Percentiles rank a stretch among this genome's conserved stretches.
Conservation (phyloP, 2,888 invertebrate species). For the Hypomecis atomaria region DNA sequence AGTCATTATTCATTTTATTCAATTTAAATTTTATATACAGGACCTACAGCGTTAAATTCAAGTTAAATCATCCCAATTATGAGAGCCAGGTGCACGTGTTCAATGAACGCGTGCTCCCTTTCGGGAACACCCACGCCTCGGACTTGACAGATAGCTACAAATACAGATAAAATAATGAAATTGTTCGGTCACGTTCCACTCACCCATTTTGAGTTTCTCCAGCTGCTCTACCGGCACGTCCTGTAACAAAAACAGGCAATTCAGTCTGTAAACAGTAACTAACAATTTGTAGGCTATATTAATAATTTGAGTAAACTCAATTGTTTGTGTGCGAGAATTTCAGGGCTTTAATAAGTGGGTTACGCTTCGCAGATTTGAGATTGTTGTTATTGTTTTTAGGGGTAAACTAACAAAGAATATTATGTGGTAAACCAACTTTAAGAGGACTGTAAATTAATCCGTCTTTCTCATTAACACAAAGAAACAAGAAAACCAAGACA, state of each 20-base stretch:
- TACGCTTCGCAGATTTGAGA: no score
- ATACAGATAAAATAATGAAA: constrained; percentile 1
- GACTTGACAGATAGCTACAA: background rate
- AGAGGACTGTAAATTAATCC: no score
- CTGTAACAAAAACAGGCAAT: constrained; percentile 59
- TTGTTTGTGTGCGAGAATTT: no score
- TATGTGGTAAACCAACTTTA: no score
- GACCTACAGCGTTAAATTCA: background rate
- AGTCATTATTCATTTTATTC: background rate
- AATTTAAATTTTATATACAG: background rate
- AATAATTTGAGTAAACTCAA: background rate
- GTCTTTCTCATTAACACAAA: no score
- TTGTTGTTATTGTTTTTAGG: no score
- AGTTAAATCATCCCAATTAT: background rate
- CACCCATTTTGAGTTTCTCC: constrained; percentile 75
- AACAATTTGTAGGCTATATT: background rate
- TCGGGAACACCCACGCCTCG: constrained; percentile 5
- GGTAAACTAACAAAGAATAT: no score
- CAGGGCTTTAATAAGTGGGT: no score
- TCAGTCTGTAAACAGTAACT: background rate
- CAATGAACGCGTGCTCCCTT: constrained; percentile 5
- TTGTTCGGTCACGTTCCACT: constrained; percentile 45
- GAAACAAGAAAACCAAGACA: no score
- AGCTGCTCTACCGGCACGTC: constrained; percentile 75
- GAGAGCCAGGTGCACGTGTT: background rate